These are phyloP conservation scores for Protobothrops flavoviridis DNA, from an alignment of 2,113 vertebrate species.

Conservation along the genomic window DNA sequence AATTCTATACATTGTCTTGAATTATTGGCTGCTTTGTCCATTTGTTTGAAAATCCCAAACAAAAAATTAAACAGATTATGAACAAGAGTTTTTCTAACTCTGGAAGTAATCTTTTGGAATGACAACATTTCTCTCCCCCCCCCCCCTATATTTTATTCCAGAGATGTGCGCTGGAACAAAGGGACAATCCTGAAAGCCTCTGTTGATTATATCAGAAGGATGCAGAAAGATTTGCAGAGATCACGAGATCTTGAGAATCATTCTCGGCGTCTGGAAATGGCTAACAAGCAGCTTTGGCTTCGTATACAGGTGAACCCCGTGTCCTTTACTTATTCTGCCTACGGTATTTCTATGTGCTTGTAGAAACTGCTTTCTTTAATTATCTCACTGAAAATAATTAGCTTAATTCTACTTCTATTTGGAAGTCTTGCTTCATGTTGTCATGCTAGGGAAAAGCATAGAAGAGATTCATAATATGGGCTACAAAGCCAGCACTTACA, in stretches of 20 bases:
- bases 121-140: background rate
- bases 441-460: background rate
- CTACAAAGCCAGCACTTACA: background rate
- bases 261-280: slow-evolving; percentile 91
- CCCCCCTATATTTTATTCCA: slow-evolving; percentile 38
- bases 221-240: slow-evolving; percentile 94
- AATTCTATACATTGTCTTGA: background rate
- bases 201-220: slow-evolving; percentile 96
- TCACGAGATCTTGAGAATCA: slow-evolving; percentile 92
- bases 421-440: background rate
- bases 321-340: background rate
- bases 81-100: background rate
- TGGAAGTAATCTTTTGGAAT: background rate
- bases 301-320: slow-evolving; percentile 84
- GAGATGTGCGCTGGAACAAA: slow-evolving; percentile 99
- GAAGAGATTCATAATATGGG: background rate
- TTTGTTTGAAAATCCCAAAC: background rate
- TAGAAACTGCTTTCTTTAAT: background rate
- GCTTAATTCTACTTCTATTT: background rate
- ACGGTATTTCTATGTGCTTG: background rate
- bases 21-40: background rate
- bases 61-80: background rate
- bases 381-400: fast-evolving
- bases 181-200: slow-evolving; percentile 96
- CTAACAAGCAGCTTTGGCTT: slow-evolving; percentile 93